A percentile compares a stretch with the other conserved stretches of the same genome.
These are phyloP conservation scores for Petrocephalus schoutedeni DNA, from an alignment of 2,797 vertebrate species.

Conservation along the genomic window DNA sequence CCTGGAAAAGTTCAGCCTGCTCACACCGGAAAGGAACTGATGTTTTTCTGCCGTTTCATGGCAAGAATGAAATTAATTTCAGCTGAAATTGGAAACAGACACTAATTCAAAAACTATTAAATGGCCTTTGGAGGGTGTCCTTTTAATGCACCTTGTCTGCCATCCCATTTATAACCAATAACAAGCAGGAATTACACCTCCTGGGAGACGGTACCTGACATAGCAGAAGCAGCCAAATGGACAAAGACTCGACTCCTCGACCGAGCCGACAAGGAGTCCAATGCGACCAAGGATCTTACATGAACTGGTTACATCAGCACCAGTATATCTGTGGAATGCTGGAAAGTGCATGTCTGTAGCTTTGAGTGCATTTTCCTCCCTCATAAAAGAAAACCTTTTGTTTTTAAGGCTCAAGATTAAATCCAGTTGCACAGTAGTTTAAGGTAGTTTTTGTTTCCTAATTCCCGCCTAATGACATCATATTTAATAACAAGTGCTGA, in stretches of 20 bases:
- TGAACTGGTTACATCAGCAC: neutral
- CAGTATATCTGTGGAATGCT: neutral
- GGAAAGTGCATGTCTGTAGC: neutral
- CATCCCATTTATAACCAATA: neutral
- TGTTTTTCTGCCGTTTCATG: conserved; percentile 27
- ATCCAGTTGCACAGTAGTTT: neutral
- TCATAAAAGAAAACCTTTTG: neutral
- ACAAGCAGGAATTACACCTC: neutral
- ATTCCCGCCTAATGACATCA: conserved; percentile 23
- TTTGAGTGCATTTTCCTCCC: neutral
- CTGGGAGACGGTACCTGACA: neutral
- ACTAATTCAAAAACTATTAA: neutral
- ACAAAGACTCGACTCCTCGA: neutral
- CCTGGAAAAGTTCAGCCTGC: neutral
- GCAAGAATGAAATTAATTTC: conserved; percentile 61
- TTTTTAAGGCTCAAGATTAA: neutral
- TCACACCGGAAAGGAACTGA: neutral
- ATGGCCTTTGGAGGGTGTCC: neutral
- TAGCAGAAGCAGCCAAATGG: neutral
- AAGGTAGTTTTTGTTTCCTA: conserved; percentile 34
- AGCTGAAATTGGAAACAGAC: conserved; percentile 66
- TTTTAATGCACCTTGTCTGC: neutral
- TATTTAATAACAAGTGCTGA: neutral
- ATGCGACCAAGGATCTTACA: neutral
- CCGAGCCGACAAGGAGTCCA: neutral